Evolutionary conservation across 92 coral and sea anemone species (phyloP), one percentile per base, ranked within the genome.

Genomic region (Umimayanthus chanpuru): DNA sequence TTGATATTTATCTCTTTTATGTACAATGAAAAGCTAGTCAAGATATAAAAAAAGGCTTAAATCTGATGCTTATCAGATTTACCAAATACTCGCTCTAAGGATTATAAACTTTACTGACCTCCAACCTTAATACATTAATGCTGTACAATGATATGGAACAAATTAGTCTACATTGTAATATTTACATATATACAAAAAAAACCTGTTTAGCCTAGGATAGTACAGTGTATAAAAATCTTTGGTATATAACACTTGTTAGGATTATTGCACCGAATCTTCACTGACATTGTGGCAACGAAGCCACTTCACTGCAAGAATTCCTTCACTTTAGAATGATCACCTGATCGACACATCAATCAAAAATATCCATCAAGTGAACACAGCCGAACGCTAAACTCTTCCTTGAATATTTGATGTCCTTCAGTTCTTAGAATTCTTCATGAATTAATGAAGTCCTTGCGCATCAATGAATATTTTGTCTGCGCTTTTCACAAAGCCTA

Each of bases 331-430:
- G 9, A 43, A 47, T 12, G 16, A 18, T 81, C 85, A 81, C 85
- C 85, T 81, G 85, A 81, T 30, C 43, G 29, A 61, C 73, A 53
- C 49, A 81, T 81, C 85, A 61, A 81, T 81, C 85, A 81, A 81
- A 56, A 58, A 81, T 81, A 81, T 55, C 49, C 26, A 47, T 76
- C 50, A 76, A 76, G 9, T 15, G 56, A 76, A 3, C 16, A 30
- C 44, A 73, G 77, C 43, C 26, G 43, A 73, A 38, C 38, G 18
- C 73, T 28, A 18, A 80, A 56, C 73, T 81, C 47, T 21, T 8
- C 29, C 32, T 81, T 18, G 82, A 14, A 79, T 61, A 36, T 75
- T 41, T 76, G 14, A 43, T 76, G 30, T 56, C 47, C 36, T 65
- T 21, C 26, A 21, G 32, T 16, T 61, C 29, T 56, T 18, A 30